Evolutionary conservation across 2,113 vertebrate species (phyloP), one percentile per base, ranked within the genome.

Genomic region (Fregetta grallaria): DNA sequence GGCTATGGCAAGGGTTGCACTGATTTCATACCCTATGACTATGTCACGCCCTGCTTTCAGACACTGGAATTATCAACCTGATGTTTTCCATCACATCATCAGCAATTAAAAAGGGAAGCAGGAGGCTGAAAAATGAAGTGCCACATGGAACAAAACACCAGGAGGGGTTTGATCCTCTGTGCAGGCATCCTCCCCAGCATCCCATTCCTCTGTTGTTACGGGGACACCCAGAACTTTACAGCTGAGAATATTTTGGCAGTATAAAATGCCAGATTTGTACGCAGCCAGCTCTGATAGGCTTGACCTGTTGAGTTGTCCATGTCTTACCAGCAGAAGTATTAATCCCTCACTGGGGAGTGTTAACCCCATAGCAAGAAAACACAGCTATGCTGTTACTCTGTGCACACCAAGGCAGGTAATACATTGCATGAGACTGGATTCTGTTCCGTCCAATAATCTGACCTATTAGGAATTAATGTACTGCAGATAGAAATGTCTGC

Each of bases 401-500:
- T 3, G 7, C 32, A 45, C 58, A 55, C 42, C 56, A 53, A 68
- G 72, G 66, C 63, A 96, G 89, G 94, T 56, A 80, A 42, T 13
- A 22, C 15, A 45, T 71, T 47, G 75, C 61, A 53, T 25, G 62
- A 92, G 75, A 61, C 62, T 52, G 34, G 68, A 73, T 92, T 81
- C 91, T 27, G 29, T 72, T 92, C 67, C 3, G 0, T 85, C 53
- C 94, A 80, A 86, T 77, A 47, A 93, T 85, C 55, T 94, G 94
- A 90, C 61, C 80, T 70, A 95, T 94, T 92, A 95, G 96, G 91
- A 97, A 96, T 91, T 92, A 90, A 95, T 75, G 85, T 77, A 65
- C 68, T 96, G 92, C 91, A 89, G 92, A 94, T 62, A 90, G 79
- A 97, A 93, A 94, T 53, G 95, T 94, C 97, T 97, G 96, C 92